Evolutionary conservation across 1,140 invertebrate genomes (phyloP), one percentile per base, ranked within the genome.

Genomic region (Zaprionus capensis): DNA sequence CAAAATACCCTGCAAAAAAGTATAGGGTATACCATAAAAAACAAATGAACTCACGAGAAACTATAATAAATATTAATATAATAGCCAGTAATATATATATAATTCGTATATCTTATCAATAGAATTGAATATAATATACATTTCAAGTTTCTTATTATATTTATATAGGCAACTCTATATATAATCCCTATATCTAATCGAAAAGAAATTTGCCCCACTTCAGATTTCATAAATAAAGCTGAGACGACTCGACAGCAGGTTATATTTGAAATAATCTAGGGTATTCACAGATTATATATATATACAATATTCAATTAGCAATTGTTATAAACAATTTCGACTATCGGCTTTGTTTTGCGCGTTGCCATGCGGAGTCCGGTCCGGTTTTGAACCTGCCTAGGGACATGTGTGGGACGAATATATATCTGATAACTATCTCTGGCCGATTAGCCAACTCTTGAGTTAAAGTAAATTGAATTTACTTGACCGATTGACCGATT

Each of bases 281-380:
- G 31, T 56, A 57, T 36, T 20, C 31, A 38, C 34, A 58, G 28
- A 58, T 28, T 20, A 24, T 64, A 63, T 24, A 36, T 64, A 59
- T 51, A 55, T 55, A 55, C 5, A 55, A 28, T 22, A 44, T 41
- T n/a, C 34, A 66, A 66, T 38, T 65, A 38, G 41, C n/a, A 46
- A 65, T 55, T 63, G 61, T 63, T 63, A 63, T 63, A 63, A 63
- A 63, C 61, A 63, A 51, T 63, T 51, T 20, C 20, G 44, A 3
- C 34, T 51, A 64, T 64, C 44, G 46, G 14, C 36, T 55, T 53
- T 55, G 15, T 49, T 56, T 51, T 74, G 28, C 31, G 51, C 38
- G 58, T 74, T 67, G 65, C 65, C 22, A 55, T 49, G 65, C 31
- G 20, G 36, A 28, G 22, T 38, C 6, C n/a, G 58, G 49, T 24